phyloP scores from a whole-genome alignment of 2,797 vertebrate species.

The Sebastolobus altivelis region DNA sequence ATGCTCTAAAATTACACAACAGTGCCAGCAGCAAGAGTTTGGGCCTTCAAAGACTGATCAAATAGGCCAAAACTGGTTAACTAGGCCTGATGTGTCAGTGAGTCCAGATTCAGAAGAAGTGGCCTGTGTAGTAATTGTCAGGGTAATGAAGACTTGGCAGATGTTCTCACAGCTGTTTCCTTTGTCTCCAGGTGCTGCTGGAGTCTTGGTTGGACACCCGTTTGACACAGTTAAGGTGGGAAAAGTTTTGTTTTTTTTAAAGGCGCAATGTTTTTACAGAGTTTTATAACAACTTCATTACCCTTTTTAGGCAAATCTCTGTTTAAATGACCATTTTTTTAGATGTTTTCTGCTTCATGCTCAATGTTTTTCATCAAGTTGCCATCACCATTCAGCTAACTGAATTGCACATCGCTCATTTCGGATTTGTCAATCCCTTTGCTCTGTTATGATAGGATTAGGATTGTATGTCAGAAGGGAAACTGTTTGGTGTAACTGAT shows the following conservation, averaged over 20 bases:
- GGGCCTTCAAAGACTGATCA: neutral
- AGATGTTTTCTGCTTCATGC: too few relatives aligned
- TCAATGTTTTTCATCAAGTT: neutral
- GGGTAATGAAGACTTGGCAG: neutral
- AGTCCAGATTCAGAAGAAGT: neutral
- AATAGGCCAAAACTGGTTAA: neutral
- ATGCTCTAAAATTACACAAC: slow-evolving; percentile 29
- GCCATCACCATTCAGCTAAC: neutral
- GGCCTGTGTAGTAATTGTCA: neutral
- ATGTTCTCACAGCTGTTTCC: neutral
- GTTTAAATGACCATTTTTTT: neutral
- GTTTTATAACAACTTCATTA: neutral
- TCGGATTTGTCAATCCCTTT: fast-evolving
- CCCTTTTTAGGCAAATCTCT: neutral
- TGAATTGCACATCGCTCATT: neutral
- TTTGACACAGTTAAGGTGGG: slow-evolving; percentile 99
- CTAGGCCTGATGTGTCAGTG: neutral
- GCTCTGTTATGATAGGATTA: neutral
- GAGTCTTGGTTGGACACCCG: slow-evolving; percentile 97
- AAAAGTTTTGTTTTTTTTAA: slow-evolving; percentile 1
- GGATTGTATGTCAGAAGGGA: neutral
- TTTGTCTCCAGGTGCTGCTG: slow-evolving; percentile 90
- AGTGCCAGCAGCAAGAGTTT: slow-evolving; percentile 6
- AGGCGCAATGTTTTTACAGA: neutral
- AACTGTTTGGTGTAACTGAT: neutral